A percentile compares a stretch with the other conserved stretches of the same genome.
Evolutionary conservation across 2,888 invertebrate genomes (phyloP).

Genomic region (Gastrophysa polygoni): DNA sequence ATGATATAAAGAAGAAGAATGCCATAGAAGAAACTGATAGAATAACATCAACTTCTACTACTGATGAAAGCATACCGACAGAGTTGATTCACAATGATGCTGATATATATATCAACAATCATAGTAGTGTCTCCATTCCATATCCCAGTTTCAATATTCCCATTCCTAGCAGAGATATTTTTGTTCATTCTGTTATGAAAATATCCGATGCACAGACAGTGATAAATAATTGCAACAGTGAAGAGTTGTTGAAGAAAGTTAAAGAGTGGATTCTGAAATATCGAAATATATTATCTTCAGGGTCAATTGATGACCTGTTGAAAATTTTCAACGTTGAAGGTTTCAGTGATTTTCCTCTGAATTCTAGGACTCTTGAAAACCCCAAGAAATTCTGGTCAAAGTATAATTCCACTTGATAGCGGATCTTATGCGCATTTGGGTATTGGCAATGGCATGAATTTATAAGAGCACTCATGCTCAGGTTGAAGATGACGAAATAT

Average conservation of each 20-base stretch:
- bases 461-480: no score
- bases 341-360: conserved; percentile 1
- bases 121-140: background rate
- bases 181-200: conserved; percentile 6
- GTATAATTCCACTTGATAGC: conserved; percentile 7
- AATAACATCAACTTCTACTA: background rate
- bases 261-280: background rate
- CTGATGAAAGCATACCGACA: background rate
- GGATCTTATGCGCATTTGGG: conserved; percentile 6
- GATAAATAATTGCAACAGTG: background rate
- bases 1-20: background rate
- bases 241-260: background rate
- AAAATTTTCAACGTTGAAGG: background rate
- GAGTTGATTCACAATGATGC: background rate
- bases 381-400: background rate
- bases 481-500: no score
- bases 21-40: background rate
- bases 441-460: conserved; percentile 7
- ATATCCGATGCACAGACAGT: conserved; percentile 3
- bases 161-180: conserved; percentile 4
- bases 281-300: background rate
- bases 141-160: background rate
- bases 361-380: background rate
- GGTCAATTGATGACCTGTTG: background rate
- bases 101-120: background rate